Evolutionary conservation across 2,113 vertebrate genomes (phyloP), one percentile per base, ranked within the genome.

Genomic region (Lampris incognitus): DNA sequence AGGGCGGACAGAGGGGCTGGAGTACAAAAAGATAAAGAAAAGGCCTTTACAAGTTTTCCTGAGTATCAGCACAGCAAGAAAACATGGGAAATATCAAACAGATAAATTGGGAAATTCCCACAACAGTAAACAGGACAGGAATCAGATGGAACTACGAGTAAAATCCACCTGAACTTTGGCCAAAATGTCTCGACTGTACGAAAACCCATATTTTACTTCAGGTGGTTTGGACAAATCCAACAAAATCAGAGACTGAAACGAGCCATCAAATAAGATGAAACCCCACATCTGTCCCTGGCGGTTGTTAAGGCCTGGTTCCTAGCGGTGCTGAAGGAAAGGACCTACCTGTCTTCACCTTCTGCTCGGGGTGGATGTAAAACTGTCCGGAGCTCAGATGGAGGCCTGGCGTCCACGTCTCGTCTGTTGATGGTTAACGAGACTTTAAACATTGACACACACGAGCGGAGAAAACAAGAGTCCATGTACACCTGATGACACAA

Each of bases 371-470:
- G 24, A 24, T 24, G 24, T 24, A 24, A 24, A 24, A 55, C n/a
- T 9, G 37, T 64, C 46, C 55, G 39, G 6, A n/a, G 5, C 7
- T 55, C 38, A 79, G 73, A 80, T 78, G 66, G 69, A 65, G 37
- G 59, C 3, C n/a, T 1, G 60, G 59, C 7, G 41, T 44, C 1
- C 24, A 69, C 56, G 42, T 58, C 2, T 48, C 63, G 63, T 56
- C 0, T 48, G 64, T 48, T 83, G 72, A 87, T 70, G 7, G 46
- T 88, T 88, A 66, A 84, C 84, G 64, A 52, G 9, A 79, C 54
- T 40, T 74, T 85, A 87, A 91, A 92, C 87, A 91, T 91, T 92
- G 85, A 91, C 85, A 69, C 55, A 59, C 3, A 24, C 49, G 13
- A 6, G 1, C 4, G 10, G 2, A 63, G 49, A 64, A 48, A 1